These are phyloP conservation scores for Papilio dardanus DNA, from an alignment of 1,140 invertebrate genomes.

Conservation along the genomic window DNA sequence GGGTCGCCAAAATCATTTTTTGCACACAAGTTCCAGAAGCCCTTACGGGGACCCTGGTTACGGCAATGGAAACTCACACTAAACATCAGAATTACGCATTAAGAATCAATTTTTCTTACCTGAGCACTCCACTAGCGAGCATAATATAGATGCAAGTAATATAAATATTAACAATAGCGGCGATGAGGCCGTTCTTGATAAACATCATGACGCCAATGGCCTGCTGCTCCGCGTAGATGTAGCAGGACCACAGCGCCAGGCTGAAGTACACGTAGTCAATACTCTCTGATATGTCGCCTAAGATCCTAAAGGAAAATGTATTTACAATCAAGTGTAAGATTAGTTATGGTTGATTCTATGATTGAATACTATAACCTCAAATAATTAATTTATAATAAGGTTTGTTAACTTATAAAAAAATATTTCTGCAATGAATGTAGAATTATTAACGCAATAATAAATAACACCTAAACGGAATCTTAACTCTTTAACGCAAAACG, in stretches of 20 bases:
- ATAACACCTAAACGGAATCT: no score
- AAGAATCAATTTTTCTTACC: slow-evolving; percentile 80
- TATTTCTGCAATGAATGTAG: no score
- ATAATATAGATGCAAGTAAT: slow-evolving; percentile 89
- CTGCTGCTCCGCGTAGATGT: slow-evolving; percentile 92
- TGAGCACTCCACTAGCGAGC: slow-evolving; percentile 90
- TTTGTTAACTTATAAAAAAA: no score
- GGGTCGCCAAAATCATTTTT: no score
- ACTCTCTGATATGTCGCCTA: slow-evolving; percentile 78
- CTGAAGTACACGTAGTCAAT: slow-evolving; percentile 84
- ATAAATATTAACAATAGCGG: slow-evolving; percentile 89
- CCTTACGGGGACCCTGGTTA: no score
- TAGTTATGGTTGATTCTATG: no score
- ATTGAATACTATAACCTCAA: no score
- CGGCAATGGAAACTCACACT: neutral
- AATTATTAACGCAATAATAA: no score
- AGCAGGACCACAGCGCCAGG: slow-evolving; percentile 90
- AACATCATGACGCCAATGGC: slow-evolving; percentile 92
- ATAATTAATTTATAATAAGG: no score
- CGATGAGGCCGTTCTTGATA: slow-evolving; percentile 89
- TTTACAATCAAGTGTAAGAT: no score
- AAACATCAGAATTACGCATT: neutral
- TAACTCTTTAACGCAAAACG: no score
- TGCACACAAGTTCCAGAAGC: no score
- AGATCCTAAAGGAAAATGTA: slow-evolving; percentile 60